A percentile compares a stretch with the other conserved stretches of the same genome.
These are phyloP conservation scores for Penelope pileata DNA, from an alignment of 2,113 vertebrate species.

Conservation along the genomic window DNA sequence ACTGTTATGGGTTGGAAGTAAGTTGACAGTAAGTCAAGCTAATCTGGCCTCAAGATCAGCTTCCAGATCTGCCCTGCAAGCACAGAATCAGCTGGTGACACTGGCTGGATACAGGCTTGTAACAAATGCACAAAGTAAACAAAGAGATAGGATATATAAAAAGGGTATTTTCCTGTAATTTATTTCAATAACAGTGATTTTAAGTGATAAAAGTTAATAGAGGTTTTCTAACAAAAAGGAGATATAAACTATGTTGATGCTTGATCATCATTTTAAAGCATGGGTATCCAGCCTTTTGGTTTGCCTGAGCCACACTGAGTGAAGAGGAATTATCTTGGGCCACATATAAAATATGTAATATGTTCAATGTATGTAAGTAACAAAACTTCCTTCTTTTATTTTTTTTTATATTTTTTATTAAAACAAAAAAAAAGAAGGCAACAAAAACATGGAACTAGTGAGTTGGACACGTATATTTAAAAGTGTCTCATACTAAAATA, in stretches of 20 bases:
- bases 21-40: neutral
- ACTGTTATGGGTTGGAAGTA: too few relatives aligned
- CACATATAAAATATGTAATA: neutral
- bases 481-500: neutral
- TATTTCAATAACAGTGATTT: neutral
- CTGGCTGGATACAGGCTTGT: neutral
- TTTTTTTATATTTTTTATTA: neutral
- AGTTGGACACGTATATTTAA: neutral
- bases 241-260: neutral
- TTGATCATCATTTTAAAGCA: neutral
- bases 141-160: neutral
- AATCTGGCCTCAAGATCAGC: neutral
- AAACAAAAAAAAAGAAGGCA: neutral
- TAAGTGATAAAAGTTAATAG: neutral
- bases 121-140: conserved; percentile 24
- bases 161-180: neutral
- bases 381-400: neutral
- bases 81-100: neutral
- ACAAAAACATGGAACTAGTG: neutral
- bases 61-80: conserved; percentile 8
- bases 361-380: neutral
- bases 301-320: neutral
- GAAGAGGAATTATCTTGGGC: neutral
- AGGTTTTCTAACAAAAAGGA: neutral
- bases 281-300: neutral